These are phyloP conservation scores for Lymantria dispar DNA, from an alignment of 2,888 invertebrate genomes.

Conservation along the genomic window DNA sequence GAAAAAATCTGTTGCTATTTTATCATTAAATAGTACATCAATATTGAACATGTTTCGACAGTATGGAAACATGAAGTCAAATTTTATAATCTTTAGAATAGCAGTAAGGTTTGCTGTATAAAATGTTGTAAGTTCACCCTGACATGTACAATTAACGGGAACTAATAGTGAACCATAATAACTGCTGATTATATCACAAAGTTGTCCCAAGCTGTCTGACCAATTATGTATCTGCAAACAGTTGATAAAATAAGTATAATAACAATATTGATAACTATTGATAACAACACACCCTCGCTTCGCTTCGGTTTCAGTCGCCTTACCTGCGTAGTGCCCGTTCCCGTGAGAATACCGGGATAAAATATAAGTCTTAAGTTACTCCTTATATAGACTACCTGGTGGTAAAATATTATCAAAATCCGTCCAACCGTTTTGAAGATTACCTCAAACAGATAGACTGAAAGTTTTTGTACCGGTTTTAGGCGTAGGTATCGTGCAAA, in stretches of 20 bases:
- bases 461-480: too few relatives aligned
- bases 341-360: too few relatives aligned
- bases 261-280: not conserved
- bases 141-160: conserved; percentile 49
- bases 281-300: too few relatives aligned
- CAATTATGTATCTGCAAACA: conserved; percentile 61
- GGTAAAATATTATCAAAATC: too few relatives aligned
- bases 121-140: conserved; percentile 52
- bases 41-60: conserved; percentile 60
- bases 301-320: too few relatives aligned
- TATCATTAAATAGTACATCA: conserved; percentile 65
- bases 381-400: too few relatives aligned
- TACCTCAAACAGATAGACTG: too few relatives aligned
- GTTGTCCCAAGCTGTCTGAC: conserved; percentile 40
- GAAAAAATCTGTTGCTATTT: conserved; percentile 57
- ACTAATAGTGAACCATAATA: conserved; percentile 51
- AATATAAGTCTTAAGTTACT: too few relatives aligned
- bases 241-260: not conserved
- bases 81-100: conserved; percentile 55
- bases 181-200: conserved; percentile 54
- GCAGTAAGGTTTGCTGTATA: conserved; percentile 61
- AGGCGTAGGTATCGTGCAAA: not conserved
- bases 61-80: conserved; percentile 66
- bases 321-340: too few relatives aligned
- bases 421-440: too few relatives aligned